Conservation (phyloP, 2,797 vertebrate genomes). For the Limnodromus scolopaceus region DNA sequence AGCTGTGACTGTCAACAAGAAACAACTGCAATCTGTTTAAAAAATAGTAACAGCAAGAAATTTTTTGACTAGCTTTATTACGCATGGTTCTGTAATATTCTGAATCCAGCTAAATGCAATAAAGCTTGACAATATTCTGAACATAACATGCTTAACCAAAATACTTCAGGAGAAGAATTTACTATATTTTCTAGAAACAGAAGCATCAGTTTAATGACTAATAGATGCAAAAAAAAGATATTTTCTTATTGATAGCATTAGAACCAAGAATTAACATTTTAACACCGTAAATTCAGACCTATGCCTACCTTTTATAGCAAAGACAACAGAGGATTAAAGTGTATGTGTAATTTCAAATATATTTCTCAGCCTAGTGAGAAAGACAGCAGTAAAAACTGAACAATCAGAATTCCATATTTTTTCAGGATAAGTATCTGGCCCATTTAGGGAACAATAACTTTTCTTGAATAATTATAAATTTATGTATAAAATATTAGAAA, state of each 20-base stretch:
- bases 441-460: not conserved
- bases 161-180: not conserved
- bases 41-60: not conserved
- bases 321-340: not conserved
- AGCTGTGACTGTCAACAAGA: not conserved
- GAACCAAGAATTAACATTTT: not conserved
- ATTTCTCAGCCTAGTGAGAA: not conserved
- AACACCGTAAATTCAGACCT: not conserved
- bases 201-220: not conserved
- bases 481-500: not conserved
- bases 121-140: not conserved
- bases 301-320: not conserved
- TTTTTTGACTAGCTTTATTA: not conserved
- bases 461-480: not conserved
- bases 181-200: not conserved
- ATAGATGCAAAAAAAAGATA: not conserved
- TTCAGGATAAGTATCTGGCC: not conserved
- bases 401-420: not conserved
- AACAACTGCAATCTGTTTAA: not conserved
- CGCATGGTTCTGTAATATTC: not conserved
- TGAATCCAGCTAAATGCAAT: not conserved
- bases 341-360: not conserved
- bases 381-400: not conserved
- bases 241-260: not conserved
- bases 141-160: not conserved